Conservation (phyloP, 1,140 invertebrate genomes). For the Ostrea edulis region DNA sequence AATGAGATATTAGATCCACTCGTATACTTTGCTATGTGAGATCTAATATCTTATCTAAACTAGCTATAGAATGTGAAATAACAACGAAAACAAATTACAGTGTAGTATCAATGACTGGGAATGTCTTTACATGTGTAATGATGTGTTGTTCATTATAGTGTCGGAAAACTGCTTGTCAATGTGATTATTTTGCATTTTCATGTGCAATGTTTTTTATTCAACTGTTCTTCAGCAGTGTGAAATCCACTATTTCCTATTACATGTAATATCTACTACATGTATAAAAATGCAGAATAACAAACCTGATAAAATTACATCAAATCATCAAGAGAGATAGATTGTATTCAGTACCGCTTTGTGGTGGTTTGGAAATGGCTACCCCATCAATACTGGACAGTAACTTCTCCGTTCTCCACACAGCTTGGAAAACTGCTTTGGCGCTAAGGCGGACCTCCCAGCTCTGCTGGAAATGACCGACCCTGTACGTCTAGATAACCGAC, state of each 20-base stretch:
- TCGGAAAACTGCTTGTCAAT: not conserved
- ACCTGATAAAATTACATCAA: not conserved
- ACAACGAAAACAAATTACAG: not conserved
- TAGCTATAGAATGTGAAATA: no score
- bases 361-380: conserved; percentile 58
- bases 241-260: not conserved
- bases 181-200: not conserved
- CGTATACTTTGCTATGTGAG: no score
- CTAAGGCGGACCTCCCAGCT: conserved; percentile 61
- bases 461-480: conserved; percentile 61
- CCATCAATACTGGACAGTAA: conserved; percentile 66
- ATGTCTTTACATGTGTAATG: not conserved
- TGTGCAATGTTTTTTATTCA: not conserved
- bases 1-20: not conserved
- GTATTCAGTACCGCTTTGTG: conserved; percentile 45
- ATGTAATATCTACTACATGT: no score
- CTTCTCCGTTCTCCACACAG: conserved; percentile 65
- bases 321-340: not conserved
- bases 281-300: not conserved
- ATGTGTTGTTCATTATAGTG: not conserved
- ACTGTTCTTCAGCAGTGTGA: not conserved
- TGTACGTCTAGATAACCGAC: conserved; percentile 61
- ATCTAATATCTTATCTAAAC: no score
- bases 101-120: no score
- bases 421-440: conserved; percentile 59